A percentile compares a stretch with the other conserved stretches of the same genome.
phyloP scores from a whole-genome alignment of 2,888 invertebrate genomes.

The Cynaeus angustus region DNA sequence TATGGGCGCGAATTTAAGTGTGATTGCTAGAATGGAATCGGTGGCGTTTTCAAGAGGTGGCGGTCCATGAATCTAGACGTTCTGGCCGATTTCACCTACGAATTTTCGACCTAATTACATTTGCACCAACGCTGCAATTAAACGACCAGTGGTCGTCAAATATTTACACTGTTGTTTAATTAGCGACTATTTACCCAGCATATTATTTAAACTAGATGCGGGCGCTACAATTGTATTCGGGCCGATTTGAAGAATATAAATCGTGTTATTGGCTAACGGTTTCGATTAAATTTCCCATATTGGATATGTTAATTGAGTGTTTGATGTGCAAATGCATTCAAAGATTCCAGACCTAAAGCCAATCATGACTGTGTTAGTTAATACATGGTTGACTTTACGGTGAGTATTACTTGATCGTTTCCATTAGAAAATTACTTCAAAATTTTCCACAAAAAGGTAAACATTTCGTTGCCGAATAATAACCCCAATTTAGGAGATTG shows the following conservation, averaged over 20 bases:
- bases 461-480: not conserved
- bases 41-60: conserved; percentile 22
- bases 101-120: conserved; percentile 52
- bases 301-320: conserved; percentile 43
- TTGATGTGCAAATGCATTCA: conserved; percentile 46
- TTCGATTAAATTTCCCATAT: conserved; percentile 43
- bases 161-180: conserved; percentile 46
- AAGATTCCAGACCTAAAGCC: conserved; percentile 37
- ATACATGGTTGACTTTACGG: not conserved
- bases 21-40: not conserved
- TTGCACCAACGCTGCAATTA: conserved; percentile 50
- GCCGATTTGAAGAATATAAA: conserved; percentile 41
- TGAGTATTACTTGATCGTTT: not conserved
- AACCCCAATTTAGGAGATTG: not conserved
- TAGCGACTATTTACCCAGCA: conserved; percentile 40
- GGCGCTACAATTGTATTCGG: conserved; percentile 10
- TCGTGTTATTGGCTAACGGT: conserved; percentile 35
- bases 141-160: conserved; percentile 46
- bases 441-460: not conserved
- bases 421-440: not conserved
- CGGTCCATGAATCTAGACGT: conserved; percentile 41
- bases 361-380: conserved; percentile 21
- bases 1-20: not conserved
- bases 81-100: conserved; percentile 46
- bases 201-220: conserved; percentile 36